These are phyloP conservation scores for Apis cerana DNA, from an alignment of 1,140 invertebrate genomes.

Conservation along the genomic window DNA sequence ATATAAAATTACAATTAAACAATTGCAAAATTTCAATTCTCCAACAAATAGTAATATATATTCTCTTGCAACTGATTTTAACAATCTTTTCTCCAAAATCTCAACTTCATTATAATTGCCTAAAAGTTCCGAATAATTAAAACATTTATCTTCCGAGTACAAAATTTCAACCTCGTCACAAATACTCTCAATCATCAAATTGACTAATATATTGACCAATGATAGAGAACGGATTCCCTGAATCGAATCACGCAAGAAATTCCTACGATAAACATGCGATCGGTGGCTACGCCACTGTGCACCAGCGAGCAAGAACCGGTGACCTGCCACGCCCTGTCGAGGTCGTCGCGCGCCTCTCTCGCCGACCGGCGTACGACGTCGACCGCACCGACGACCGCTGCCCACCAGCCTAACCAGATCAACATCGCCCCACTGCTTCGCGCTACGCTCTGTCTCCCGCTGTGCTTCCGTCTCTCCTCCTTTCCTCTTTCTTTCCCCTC, in stretches of 20 bases:
- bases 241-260: constrained; percentile 27
- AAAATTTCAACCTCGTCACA: not conserved
- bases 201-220: too few relatives aligned
- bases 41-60: too few relatives aligned
- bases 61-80: too few relatives aligned
- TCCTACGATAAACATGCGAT: constrained; percentile 48
- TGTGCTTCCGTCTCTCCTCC: constrained; percentile 44
- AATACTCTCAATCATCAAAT: not conserved
- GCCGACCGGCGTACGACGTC: constrained; percentile 67
- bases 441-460: constrained; percentile 37
- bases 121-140: too few relatives aligned
- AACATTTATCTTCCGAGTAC: too few relatives aligned
- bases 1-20: too few relatives aligned
- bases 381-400: constrained; percentile 67
- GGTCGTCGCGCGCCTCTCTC: constrained; percentile 77
- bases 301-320: constrained; percentile 70
- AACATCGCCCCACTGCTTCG: constrained; percentile 69
- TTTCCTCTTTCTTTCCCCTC: constrained; percentile 20
- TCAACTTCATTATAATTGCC: too few relatives aligned
- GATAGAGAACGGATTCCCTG: not conserved
- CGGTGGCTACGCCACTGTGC: constrained; percentile 71
- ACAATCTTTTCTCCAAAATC: too few relatives aligned
- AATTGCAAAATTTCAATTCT: too few relatives aligned
- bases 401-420: constrained; percentile 78
- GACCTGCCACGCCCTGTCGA: constrained; percentile 79